phyloP scores from a whole-genome alignment of 2,888 invertebrate species.

The Athalia cordata region DNA sequence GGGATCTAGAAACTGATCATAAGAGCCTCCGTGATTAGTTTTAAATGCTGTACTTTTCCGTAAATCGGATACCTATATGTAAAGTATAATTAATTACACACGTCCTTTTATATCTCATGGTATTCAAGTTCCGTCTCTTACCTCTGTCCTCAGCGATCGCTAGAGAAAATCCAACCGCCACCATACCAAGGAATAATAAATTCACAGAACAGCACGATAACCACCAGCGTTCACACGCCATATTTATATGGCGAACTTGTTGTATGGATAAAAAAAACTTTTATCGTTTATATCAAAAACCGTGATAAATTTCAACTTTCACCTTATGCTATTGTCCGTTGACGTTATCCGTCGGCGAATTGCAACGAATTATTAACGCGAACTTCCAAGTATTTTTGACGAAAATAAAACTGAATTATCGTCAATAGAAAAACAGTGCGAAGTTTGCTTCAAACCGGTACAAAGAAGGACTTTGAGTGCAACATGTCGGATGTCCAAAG shows the following conservation, averaged over 20 bases:
- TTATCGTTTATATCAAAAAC: too few relatives aligned
- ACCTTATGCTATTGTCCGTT: background rate
- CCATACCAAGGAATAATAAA: background rate
- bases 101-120: background rate
- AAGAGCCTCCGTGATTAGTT: too few relatives aligned
- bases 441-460: conserved; percentile 29
- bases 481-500: conserved; percentile 8
- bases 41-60: too few relatives aligned
- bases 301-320: too few relatives aligned
- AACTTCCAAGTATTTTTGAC: too few relatives aligned
- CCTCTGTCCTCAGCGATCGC: conserved; percentile 27
- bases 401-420: too few relatives aligned
- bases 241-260: conserved; percentile 48
- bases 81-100: background rate
- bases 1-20: too few relatives aligned
- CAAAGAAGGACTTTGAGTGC: background rate
- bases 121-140: background rate
- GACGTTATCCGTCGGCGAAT: background rate
- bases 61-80: too few relatives aligned
- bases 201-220: conserved; percentile 46
- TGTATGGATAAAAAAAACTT: too few relatives aligned
- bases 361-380: background rate
- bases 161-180: conserved; percentile 38
- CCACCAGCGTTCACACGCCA: conserved; percentile 62
- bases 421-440: too few relatives aligned